Base-by-base conservation (phyloP, 2,888 invertebrate genomes). In the Salpingus planirostris region DNA sequence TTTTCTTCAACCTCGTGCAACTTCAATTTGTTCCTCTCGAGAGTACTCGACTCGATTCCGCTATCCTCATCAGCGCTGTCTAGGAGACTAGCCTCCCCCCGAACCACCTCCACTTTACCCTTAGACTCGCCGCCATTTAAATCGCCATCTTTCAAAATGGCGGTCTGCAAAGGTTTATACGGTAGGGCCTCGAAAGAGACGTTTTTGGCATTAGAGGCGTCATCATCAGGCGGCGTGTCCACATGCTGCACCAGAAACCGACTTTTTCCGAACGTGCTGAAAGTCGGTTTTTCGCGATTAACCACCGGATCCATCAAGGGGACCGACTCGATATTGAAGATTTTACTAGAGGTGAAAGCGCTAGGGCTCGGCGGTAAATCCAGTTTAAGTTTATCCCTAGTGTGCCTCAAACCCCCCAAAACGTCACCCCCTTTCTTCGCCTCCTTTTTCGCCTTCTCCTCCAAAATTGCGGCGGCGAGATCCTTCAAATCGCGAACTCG, bases 381-480 rank as follows among this genome's bases (percentile, higher is more conserved):
- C 6, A 84, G 66, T 55, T 80, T 83, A 10, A 85, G 67, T 41
- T 73, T 72, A 57, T 80, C 78, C 37, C 81, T 65, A 3, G 83
- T 82, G 55, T 84, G 84, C 8, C 83, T 63, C 21, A 84, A 60
- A 7, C 82, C 82, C 12, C 84, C 84, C 5, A 84, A 62, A 13
- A 48, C 44, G 22, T 55, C 49, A 25, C 43, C 46, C 35, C 25
- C 50, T 43, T 35, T 32, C 21, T 32, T 39, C n/a, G 38, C 53
- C 41, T 50, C 52, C 30, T 60, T 57, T 12, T 38, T 31, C 21
- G 29, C 31, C 8, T 38, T 53, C 41, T 50, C 52, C 29, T 59
- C 56, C 5, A 54, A 47, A 7, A 49, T 57, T 6, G 52, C 48
- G 2, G 56, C 48, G 2, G 64, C 59, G 34, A 65, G 40, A 25